Evolutionary conservation across 1,140 invertebrate species (phyloP).

Genomic region (Lucilia sericata): DNA sequence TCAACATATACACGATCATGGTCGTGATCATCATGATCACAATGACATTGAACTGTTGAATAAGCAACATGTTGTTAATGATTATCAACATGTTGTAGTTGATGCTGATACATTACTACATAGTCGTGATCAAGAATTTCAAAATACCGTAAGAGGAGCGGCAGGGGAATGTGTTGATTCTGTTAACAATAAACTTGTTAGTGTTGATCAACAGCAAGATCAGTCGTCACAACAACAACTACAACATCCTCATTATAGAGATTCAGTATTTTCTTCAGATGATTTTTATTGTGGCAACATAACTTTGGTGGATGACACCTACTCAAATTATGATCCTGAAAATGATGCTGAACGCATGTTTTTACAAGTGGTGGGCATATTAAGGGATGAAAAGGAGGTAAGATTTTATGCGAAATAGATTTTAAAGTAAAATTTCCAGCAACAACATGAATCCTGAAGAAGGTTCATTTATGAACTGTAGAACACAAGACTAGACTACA

Average conservation of each 20-base stretch:
- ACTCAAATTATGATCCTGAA: conserved; percentile 64
- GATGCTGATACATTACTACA: neutral
- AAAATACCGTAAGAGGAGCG: neutral
- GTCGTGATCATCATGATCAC: neutral
- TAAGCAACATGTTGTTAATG: neutral
- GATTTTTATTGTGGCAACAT: conserved; percentile 63
- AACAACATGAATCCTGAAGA: no score
- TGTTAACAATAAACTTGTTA: neutral
- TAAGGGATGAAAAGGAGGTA: conserved; percentile 68
- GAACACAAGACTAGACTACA: no score
- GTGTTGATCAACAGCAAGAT: neutral
- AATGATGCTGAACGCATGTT: conserved; percentile 67
- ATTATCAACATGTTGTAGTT: neutral
- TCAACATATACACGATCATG: neutral
- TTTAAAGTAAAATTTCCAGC: no score
- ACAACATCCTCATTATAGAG: conserved; percentile 3
- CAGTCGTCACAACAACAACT: neutral
- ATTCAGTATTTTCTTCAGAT: conserved; percentile 49
- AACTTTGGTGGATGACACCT: conserved; percentile 65
- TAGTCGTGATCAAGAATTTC: neutral
- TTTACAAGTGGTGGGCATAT: conserved; percentile 65
- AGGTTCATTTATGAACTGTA: no score
- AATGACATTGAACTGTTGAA: neutral
- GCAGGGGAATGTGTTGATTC: neutral
- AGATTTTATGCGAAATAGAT: conserved; percentile 47